Base-by-base conservation (phyloP, 2,113 vertebrate species). In the Orientallactaga bullata region DNA sequence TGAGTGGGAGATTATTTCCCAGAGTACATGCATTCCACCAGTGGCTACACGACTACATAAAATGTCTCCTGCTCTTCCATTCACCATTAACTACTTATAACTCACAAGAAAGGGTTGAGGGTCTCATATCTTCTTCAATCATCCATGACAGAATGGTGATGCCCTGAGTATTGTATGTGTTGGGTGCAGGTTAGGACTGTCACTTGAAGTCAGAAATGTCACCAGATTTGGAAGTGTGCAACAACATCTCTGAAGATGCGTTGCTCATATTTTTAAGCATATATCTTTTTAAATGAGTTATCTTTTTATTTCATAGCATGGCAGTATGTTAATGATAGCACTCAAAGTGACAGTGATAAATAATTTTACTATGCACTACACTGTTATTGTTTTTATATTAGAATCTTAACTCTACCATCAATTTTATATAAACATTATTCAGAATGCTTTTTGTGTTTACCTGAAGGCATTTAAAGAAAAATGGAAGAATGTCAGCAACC, bases 371-470 rank as follows among this genome's bases (percentile, higher is more conserved):
- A 60, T 66, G 17, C 24, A 72, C 12, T 55, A 68, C 15, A 81
- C 37, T 35, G 23, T 47, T 87, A 68, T 30, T 4, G 69, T 94
- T 79, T 71, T 72, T 74, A 80, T 58, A 69, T 74, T 69, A 84
- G 17, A 26, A 91, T 58, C 15, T 61, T 91, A 91, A 77, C 55
- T 80, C 30, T 89, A 7, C n/a, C 81, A 88, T 85, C 77, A 61
- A 68, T 82, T 73, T 17, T 66, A 66, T 88, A 68, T 93, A 93
- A 81, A 72, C 3, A 23, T 85, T 90, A 35, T n/a, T 85, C 21
- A 66, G 21, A 18, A 51, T 24, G 61, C 13, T 93, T 30, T 61
- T 79, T 55, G 5, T 79, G n/a, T 90, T 92, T 47, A 87, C 58
- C 9, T 35, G 68, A 76, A 85, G 28, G 5, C 28, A 80, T 24